A percentile compares a stretch with the other conserved stretches of the same genome.
phyloP scores from a whole-genome alignment of 2,888 invertebrate genomes.

The Volucella bombylans region DNA sequence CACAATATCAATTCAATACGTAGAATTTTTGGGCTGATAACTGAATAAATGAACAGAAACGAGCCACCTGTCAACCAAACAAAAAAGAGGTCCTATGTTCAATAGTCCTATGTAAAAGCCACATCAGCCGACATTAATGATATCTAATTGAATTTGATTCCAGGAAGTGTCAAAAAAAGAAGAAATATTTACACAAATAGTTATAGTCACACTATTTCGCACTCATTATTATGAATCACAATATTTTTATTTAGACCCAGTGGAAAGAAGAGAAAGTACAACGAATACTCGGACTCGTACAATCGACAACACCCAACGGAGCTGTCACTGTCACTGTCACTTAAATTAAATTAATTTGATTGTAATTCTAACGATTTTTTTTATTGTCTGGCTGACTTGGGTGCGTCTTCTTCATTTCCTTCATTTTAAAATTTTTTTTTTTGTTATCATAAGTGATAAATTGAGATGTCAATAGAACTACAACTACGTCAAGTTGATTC shows the following conservation, averaged over 20 bases:
- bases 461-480: slow-evolving; percentile 50
- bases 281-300: neutral
- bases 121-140: neutral
- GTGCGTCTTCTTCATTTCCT: neutral
- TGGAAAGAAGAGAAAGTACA: neutral
- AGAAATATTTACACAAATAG: neutral
- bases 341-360: slow-evolving; percentile 54
- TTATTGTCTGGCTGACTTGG: slow-evolving; percentile 25
- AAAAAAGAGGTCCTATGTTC: neutral
- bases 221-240: slow-evolving; percentile 42
- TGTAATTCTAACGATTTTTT: slow-evolving; percentile 31
- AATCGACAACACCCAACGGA: slow-evolving; percentile 41
- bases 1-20: slow-evolving; percentile 7
- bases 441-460: slow-evolving; percentile 17
- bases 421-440: neutral
- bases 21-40: slow-evolving; percentile 20
- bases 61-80: slow-evolving; percentile 18
- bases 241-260: slow-evolving; percentile 23
- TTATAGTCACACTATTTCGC: neutral
- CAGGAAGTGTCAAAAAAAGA: slow-evolving; percentile 46
- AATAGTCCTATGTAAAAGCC: neutral
- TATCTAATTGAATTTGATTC: slow-evolving; percentile 30
- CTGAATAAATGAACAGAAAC: slow-evolving; percentile 9
- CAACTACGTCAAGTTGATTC: slow-evolving; percentile 30
- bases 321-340: slow-evolving; percentile 33